Conservation (phyloP, 2,113 vertebrate genomes). For the Pica pica region DNA sequence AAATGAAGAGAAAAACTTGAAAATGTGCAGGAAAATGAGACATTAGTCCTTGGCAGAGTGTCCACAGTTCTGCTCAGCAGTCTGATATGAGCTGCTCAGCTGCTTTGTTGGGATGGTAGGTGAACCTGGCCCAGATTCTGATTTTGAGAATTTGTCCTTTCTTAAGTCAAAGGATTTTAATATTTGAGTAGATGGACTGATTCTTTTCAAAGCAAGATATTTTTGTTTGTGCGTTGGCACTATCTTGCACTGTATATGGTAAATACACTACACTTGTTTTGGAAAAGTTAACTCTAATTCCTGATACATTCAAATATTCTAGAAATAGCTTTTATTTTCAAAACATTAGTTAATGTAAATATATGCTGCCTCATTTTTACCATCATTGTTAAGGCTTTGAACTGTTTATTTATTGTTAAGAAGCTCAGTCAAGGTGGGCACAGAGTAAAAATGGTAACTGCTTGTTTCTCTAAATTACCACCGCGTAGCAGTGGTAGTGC, state of each 20-base stretch:
- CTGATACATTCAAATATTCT: not conserved
- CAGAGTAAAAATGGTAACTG: not conserved
- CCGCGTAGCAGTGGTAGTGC: not conserved
- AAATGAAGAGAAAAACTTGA: not conserved
- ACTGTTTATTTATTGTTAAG: not conserved
- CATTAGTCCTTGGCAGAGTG: not conserved
- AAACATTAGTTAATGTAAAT: not conserved
- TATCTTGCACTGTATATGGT: not conserved
- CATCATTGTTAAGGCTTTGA: not conserved
- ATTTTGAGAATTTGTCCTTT: not conserved
- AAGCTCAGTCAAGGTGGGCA: not conserved
- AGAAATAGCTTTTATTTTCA: not conserved
- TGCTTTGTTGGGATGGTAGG: not conserved
- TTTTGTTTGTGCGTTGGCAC: not conserved
- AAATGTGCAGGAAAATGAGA: not conserved
- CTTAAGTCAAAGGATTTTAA: not conserved
- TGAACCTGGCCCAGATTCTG: not conserved
- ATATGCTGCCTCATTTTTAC: not conserved
- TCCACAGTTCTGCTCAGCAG: not conserved
- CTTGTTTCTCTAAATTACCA: not conserved
- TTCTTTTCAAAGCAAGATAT: not conserved
- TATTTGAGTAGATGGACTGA: not conserved
- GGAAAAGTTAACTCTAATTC: not conserved
- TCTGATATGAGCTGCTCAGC: not conserved
- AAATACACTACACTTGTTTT: not conserved